Percentiles rank a stretch among this genome's conserved stretches.
Conservation (phyloP, 30 jellyfish, hydroid and myxozoan genomes). For the Morbakka virulenta region DNA sequence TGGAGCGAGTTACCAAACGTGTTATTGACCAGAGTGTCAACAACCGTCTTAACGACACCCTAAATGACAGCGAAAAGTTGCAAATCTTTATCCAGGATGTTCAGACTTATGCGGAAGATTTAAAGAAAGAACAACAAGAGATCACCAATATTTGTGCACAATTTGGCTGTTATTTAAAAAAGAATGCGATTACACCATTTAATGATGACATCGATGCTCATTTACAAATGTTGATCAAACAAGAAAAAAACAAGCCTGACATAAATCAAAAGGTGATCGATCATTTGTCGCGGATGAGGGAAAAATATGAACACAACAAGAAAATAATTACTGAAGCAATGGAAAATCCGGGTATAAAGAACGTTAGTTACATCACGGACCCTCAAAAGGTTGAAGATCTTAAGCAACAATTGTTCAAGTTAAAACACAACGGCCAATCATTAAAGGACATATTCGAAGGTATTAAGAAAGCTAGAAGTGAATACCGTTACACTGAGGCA, state of each 20-base stretch:
- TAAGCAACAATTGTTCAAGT: constrained; percentile 18
- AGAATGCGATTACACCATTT: constrained; percentile 57
- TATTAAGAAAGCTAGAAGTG: constrained; percentile 11
- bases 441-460: constrained; percentile 2
- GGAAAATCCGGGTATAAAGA: constrained; percentile 10
- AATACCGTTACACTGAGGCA: constrained; percentile 22
- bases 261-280: constrained; percentile 10
- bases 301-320: constrained; percentile 32
- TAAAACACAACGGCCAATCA: constrained; percentile 40
- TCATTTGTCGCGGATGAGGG: constrained; percentile 9
- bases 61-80: constrained; percentile 5
- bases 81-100: background rate
- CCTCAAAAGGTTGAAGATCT: constrained; percentile 47
- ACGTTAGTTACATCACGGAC: constrained; percentile 19
- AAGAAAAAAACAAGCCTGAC: constrained; percentile 25
- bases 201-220: constrained; percentile 59
- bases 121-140: constrained; percentile 11
- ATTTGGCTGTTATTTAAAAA: constrained; percentile 57
- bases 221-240: constrained; percentile 35
- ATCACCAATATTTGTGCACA: constrained; percentile 58
- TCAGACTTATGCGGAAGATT: constrained; percentile 6
- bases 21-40: constrained; percentile 24
- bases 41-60: background rate
- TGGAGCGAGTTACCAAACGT: constrained; percentile 13
- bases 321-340: constrained; percentile 30